phyloP scores from a whole-genome alignment of 2,888 invertebrate genomes.

The Linyphia triangularis region DNA sequence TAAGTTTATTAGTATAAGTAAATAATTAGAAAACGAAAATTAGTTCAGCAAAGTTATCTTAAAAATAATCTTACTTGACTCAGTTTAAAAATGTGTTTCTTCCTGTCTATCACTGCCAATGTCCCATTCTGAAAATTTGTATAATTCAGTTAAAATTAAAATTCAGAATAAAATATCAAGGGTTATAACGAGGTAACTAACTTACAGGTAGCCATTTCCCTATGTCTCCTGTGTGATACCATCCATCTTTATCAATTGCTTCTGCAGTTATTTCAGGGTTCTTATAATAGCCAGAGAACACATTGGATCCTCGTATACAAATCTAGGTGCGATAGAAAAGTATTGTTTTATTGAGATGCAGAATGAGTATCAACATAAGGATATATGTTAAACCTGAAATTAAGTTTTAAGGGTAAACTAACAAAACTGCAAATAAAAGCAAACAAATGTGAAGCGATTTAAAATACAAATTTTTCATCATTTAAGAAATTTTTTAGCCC shows the following conservation, averaged over 20 bases:
- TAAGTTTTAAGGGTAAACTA: neutral
- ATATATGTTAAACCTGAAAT: too few relatives aligned
- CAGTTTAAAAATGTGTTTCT: conserved; percentile 70
- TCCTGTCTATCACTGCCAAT: conserved; percentile 55
- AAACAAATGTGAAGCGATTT: too few relatives aligned
- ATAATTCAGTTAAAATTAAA: neutral
- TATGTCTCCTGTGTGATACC: conserved; percentile 98
- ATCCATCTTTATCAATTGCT: conserved; percentile 92
- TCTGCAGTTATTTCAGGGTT: conserved; percentile 94
- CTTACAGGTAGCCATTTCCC: conserved; percentile 95
- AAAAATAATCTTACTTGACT: conserved; percentile 42
- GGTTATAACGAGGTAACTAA: too few relatives aligned
- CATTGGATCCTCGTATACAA: conserved; percentile 86
- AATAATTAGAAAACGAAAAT: too few relatives aligned
- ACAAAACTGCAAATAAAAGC: neutral
- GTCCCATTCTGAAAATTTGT: conserved; percentile 63
- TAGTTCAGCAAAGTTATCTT: too few relatives aligned
- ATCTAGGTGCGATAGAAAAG: too few relatives aligned
- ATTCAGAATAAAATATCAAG: neutral
- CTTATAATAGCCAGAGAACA: conserved; percentile 90
- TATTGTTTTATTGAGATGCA: too few relatives aligned
- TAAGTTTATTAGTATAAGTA: too few relatives aligned
- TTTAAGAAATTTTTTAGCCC: too few relatives aligned
- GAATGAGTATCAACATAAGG: too few relatives aligned
- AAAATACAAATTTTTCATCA: too few relatives aligned